Percentiles rank a stretch among this genome's conserved stretches.
Conservation (phyloP, 1,140 invertebrate genomes). For the Philaenus spumarius region DNA sequence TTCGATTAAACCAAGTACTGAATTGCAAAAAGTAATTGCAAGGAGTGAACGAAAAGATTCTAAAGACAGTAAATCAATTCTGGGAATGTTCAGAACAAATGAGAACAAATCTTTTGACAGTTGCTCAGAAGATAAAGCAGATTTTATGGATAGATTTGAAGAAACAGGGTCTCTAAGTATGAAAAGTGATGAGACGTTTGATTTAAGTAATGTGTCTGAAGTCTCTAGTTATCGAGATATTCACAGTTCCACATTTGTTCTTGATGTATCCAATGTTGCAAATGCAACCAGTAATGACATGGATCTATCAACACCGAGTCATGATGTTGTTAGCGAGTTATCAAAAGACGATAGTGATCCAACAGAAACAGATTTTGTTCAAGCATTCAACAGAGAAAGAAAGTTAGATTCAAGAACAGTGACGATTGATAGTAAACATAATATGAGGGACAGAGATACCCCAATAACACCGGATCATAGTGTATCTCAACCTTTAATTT, state of each 20-base stretch:
- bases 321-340: constrained; percentile 23
- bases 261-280: constrained; percentile 26
- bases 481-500: constrained; percentile 15
- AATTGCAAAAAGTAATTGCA: constrained; percentile 23
- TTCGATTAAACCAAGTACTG: constrained; percentile 22
- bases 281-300: constrained; percentile 23
- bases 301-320: constrained; percentile 24
- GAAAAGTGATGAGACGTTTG: constrained; percentile 11
- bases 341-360: constrained; percentile 24
- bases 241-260: constrained; percentile 23
- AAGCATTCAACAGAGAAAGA: not conserved
- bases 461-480: constrained; percentile 19
- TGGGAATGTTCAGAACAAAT: not conserved
- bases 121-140: constrained; percentile 9
- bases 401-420: constrained; percentile 18
- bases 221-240: constrained; percentile 20
- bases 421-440: constrained; percentile 16
- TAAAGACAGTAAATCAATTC: constrained; percentile 14
- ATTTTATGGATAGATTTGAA: constrained; percentile 8
- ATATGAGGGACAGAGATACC: constrained; percentile 6
- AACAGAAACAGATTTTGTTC: constrained; percentile 21
- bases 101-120: not conserved
- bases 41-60: constrained; percentile 15
- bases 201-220: constrained; percentile 22
- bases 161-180: constrained; percentile 2